A percentile compares a stretch with the other conserved stretches of the same genome.
Conservation (phyloP, 2,888 invertebrate genomes). For the Acronicta aceris region DNA sequence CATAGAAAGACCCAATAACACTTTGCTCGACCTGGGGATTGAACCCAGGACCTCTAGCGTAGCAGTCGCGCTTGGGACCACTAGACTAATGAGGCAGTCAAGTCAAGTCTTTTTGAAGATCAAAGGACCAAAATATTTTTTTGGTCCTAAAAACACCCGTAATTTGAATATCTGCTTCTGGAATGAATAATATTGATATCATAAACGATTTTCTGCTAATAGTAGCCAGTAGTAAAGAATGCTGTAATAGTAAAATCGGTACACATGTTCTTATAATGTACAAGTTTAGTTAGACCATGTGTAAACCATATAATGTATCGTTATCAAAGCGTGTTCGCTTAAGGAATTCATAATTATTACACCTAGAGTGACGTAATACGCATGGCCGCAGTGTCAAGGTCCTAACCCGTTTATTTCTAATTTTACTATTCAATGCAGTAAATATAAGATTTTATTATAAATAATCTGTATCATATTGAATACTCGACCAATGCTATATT, state of each 20-base stretch:
- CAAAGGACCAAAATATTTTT: background rate
- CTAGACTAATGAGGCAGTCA: no score
- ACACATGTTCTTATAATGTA: background rate
- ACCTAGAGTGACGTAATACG: slow-evolving; percentile 51
- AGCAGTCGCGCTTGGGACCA: no score
- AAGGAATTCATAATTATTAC: slow-evolving; percentile 51
- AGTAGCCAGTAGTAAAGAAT: no score
- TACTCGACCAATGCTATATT: background rate
- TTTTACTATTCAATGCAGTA: slow-evolving; percentile 26
- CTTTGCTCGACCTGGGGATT: no score
- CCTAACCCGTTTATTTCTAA: slow-evolving; percentile 30
- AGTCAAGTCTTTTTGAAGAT: background rate
- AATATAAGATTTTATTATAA: slow-evolving; percentile 1
- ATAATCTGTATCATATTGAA: background rate
- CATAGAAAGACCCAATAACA: no score
- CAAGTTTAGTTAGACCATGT: slow-evolving; percentile 16
- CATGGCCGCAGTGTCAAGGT: slow-evolving; percentile 65
- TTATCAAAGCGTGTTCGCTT: slow-evolving; percentile 40
- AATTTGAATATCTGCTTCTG: no score
- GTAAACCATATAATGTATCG: slow-evolving; percentile 17
- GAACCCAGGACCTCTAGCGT: no score
- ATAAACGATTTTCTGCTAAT: background rate
- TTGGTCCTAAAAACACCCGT: background rate
- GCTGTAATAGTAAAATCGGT: background rate
- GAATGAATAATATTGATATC: no score